Conservation (phyloP, 2,888 invertebrate genomes). For the Yponomeuta cagnagella region DNA sequence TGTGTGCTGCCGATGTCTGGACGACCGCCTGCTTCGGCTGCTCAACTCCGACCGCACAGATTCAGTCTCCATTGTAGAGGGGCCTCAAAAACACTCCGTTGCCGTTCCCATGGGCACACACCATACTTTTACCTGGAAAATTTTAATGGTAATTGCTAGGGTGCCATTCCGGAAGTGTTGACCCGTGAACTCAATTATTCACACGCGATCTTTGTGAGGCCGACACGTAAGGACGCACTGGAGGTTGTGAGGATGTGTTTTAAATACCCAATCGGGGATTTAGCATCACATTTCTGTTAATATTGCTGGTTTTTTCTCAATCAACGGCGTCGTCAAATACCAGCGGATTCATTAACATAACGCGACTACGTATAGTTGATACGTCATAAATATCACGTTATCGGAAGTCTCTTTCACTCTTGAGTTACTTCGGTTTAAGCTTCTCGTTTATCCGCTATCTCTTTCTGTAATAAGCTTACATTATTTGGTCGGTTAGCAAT, state of each 20-base stretch:
- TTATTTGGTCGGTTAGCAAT: background rate
- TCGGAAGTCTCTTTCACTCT: conserved; percentile 7
- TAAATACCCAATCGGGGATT: conserved; percentile 28
- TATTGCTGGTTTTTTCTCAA: conserved; percentile 40
- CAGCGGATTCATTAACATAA: conserved; percentile 40
- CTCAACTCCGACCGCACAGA: conserved; percentile 95
- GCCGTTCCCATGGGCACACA: conserved; percentile 48
- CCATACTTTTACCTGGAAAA: conserved; percentile 42
- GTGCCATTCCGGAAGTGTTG: conserved; percentile 41
- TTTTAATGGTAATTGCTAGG: conserved; percentile 54
- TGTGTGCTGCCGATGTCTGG: conserved; percentile 77
- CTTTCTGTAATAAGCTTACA: background rate
- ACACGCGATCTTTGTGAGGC: conserved; percentile 26
- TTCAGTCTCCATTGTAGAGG: conserved; percentile 89
- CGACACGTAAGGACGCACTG: conserved; percentile 20
- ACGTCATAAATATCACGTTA: background rate
- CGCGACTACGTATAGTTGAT: conserved; percentile 25
- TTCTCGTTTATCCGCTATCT: background rate
- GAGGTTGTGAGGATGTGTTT: conserved; percentile 18
- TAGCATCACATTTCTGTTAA: conserved; percentile 49
- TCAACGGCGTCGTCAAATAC: conserved; percentile 46
- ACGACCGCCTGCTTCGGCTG: conserved; percentile 84
- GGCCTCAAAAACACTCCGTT: conserved; percentile 29
- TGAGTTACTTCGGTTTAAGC: background rate
- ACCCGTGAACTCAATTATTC: conserved; percentile 25